Conservation (phyloP, 2,888 invertebrate genomes). For the Drosophila borborema region DNA sequence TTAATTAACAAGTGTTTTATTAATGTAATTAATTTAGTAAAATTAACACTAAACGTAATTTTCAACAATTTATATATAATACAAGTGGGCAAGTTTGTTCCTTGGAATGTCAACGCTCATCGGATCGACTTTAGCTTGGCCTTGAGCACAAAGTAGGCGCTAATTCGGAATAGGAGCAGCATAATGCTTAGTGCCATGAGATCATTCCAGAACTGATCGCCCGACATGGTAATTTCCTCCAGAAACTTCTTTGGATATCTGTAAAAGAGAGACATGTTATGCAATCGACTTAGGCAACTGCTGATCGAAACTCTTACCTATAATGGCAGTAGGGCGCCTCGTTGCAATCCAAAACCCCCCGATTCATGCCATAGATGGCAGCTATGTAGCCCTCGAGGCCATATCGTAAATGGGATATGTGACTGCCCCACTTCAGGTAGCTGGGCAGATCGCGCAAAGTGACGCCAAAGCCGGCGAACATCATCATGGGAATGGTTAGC, state of each 20-base stretch:
- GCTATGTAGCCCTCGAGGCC: conserved; percentile 94
- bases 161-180: conserved; percentile 88
- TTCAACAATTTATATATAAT: conserved; percentile 76
- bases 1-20: conserved; percentile 68
- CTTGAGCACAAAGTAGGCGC: conserved; percentile 90
- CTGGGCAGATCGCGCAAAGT: conserved; percentile 93
- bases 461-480: conserved; percentile 98
- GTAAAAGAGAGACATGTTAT: conserved; percentile 12
- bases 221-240: conserved; percentile 91
- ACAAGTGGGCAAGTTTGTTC: conserved; percentile 48
- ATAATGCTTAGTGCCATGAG: conserved; percentile 90
- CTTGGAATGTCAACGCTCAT: conserved; percentile 51
- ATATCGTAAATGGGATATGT: conserved; percentile 95
- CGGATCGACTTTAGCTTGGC: conserved; percentile 89
- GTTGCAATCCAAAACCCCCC: conserved; percentile 91
- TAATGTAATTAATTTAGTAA: conserved; percentile 71
- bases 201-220: conserved; percentile 94
- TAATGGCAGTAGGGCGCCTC: conserved; percentile 92
- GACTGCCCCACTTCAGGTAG: conserved; percentile 96
- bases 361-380: conserved; percentile 93
- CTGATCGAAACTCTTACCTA: conserved; percentile 84
- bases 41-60: conserved; percentile 71
- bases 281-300: neutral
- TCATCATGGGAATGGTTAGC: conserved; percentile 96
- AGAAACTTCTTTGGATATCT: conserved; percentile 93